These are phyloP conservation scores for Apteryx mantelli DNA, from an alignment of 2,113 vertebrate genomes.

Conservation along the genomic window DNA sequence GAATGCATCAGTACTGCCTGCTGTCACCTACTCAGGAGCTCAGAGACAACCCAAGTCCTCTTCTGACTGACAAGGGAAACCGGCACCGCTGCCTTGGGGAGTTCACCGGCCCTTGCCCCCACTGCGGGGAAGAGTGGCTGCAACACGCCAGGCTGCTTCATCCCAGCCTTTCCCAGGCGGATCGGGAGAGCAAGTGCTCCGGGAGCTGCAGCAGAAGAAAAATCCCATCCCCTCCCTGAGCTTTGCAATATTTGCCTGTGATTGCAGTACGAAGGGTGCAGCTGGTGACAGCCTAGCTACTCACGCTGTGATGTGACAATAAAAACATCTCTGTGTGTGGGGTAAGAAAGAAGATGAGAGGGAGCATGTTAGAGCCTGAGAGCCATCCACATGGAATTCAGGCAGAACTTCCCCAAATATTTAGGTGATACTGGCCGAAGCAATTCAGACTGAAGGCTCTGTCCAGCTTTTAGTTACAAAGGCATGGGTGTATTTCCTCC, in stretches of 20 bases:
- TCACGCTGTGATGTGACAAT: neutral
- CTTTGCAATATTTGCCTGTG: neutral
- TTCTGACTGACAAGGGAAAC: neutral
- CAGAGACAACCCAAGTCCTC: neutral
- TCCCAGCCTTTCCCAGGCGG: neutral
- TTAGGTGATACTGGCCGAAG: neutral
- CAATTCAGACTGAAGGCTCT: neutral
- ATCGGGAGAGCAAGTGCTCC: neutral
- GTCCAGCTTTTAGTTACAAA: neutral
- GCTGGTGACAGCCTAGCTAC: neutral
- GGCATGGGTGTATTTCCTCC: neutral
- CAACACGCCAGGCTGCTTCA: neutral
- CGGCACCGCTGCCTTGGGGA: neutral
- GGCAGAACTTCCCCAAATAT: neutral
- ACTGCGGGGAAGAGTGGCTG: neutral
- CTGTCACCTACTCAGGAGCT: neutral
- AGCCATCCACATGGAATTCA: conserved; percentile 57
- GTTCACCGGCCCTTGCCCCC: neutral
- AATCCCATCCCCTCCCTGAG: neutral
- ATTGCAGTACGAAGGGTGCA: neutral
- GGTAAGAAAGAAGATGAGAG: neutral
- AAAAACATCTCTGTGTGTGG: fast-evolving
- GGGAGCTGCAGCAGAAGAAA: neutral
- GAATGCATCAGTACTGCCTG: neutral
- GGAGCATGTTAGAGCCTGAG: neutral